A percentile compares a stretch with the other conserved stretches of the same genome.
Conservation (phyloP, 2,888 invertebrate species). For the Creontiades dilutus region DNA sequence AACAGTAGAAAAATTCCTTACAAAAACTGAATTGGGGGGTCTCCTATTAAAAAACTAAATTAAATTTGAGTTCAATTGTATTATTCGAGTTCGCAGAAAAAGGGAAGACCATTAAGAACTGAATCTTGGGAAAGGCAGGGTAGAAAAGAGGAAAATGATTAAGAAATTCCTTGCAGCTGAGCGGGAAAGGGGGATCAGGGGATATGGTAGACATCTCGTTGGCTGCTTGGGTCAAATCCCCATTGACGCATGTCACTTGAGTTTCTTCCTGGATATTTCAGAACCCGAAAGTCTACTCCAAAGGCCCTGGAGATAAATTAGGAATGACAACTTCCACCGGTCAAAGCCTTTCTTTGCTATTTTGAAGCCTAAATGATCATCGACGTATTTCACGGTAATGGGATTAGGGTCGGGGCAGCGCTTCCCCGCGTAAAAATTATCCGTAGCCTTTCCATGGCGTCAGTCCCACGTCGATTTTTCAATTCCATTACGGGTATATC, state of each 20-base stretch:
- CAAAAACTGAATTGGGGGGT: too few relatives aligned
- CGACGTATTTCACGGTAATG: constrained; percentile 20
- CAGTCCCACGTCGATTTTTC: neutral
- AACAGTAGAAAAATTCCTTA: too few relatives aligned
- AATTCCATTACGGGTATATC: neutral
- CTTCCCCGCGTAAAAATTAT: neutral
- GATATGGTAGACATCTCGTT: neutral
- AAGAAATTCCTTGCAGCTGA: neutral
- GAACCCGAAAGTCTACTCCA: neutral
- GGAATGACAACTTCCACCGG: constrained; percentile 8
- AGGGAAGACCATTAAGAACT: neutral
- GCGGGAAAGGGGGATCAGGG: neutral
- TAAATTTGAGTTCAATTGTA: too few relatives aligned
- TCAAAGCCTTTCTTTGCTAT: neutral
- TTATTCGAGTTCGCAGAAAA: neutral
- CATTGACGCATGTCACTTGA: constrained; percentile 59
- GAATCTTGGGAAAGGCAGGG: neutral
- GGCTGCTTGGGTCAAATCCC: constrained; percentile 30
- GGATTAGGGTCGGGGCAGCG: neutral
- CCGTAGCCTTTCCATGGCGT: neutral
- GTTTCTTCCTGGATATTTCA: constrained; percentile 33
- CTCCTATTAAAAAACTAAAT: too few relatives aligned
- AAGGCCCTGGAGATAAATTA: neutral
- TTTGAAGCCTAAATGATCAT: constrained; percentile 7
- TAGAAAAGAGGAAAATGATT: neutral